Evolutionary conservation across 2,797 vertebrate genomes (phyloP).

Genomic region (Smutsia gigantea): DNA sequence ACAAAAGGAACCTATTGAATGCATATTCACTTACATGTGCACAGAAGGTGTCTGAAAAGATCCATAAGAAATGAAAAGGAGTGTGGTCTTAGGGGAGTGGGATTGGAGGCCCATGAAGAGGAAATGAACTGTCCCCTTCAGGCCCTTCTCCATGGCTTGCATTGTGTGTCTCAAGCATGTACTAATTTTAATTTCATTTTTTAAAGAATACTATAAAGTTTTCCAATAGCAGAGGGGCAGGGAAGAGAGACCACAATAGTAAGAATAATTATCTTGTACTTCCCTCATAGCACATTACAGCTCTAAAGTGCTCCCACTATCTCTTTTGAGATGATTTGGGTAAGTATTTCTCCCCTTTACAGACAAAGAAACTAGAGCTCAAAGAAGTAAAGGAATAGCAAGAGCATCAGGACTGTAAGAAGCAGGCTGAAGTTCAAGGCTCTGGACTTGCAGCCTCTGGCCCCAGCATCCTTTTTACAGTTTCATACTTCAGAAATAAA

Average conservation of each 20-base stretch:
- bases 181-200: background rate
- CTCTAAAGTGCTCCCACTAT: background rate
- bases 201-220: background rate
- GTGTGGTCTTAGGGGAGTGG: too few species aligned
- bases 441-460: background rate
- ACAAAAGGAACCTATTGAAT: background rate
- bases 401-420: background rate
- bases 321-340: background rate
- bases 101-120: fast-evolving
- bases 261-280: background rate
- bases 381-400: background rate
- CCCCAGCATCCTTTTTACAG: background rate
- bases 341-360: conserved; percentile 1
- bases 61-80: background rate
- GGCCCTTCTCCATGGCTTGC: background rate
- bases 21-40: background rate
- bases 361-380: background rate
- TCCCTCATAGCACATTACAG: background rate
- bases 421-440: background rate
- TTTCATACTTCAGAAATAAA: background rate
- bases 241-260: background rate
- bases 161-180: background rate
- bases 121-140: background rate
- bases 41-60: background rate
- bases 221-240: background rate